Conservation (phyloP, 2,888 invertebrate species). For the Lasioglossum figueresi region DNA sequence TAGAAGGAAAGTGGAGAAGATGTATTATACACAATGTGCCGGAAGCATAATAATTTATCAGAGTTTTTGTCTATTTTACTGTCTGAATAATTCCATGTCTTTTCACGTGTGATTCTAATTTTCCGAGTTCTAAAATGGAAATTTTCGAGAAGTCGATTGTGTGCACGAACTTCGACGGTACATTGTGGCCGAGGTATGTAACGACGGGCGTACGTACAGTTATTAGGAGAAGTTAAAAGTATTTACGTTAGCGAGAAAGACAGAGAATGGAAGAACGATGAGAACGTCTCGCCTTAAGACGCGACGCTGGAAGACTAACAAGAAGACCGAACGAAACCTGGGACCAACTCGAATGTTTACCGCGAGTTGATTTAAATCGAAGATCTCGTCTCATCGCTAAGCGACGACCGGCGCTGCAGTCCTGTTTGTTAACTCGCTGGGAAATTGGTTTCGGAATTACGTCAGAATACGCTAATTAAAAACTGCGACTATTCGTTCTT, state of each 20-base stretch:
- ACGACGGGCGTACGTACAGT: not conserved
- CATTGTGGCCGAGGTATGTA: not conserved
- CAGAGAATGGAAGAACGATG: slow-evolving; percentile 37
- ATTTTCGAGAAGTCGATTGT: not conserved
- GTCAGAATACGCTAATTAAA: slow-evolving; percentile 74
- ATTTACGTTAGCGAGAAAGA: slow-evolving; percentile 9
- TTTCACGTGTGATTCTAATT: not conserved
- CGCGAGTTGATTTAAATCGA: slow-evolving; percentile 69
- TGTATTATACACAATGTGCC: no score
- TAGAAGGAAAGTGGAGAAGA: not conserved
- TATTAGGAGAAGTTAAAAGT: not conserved
- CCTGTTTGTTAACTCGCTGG: slow-evolving; percentile 66
- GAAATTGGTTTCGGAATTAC: slow-evolving; percentile 65
- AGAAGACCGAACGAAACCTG: slow-evolving; percentile 66
- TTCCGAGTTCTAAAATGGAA: not conserved
- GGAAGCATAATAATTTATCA: not conserved
- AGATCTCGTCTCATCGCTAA: slow-evolving; percentile 48
- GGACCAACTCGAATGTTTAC: slow-evolving; percentile 75
- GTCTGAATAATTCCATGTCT: not conserved
- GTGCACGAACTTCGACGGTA: not conserved
- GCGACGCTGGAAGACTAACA: slow-evolving; percentile 33
- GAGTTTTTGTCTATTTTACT: not conserved
- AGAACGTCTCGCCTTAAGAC: slow-evolving; percentile 57
- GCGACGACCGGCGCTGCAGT: slow-evolving; percentile 22
- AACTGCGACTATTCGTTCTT: slow-evolving; percentile 50